A percentile compares a stretch with the other conserved stretches of the same genome.
Conservation (phyloP, 2,888 invertebrate species). For the Dasypolia templi region DNA sequence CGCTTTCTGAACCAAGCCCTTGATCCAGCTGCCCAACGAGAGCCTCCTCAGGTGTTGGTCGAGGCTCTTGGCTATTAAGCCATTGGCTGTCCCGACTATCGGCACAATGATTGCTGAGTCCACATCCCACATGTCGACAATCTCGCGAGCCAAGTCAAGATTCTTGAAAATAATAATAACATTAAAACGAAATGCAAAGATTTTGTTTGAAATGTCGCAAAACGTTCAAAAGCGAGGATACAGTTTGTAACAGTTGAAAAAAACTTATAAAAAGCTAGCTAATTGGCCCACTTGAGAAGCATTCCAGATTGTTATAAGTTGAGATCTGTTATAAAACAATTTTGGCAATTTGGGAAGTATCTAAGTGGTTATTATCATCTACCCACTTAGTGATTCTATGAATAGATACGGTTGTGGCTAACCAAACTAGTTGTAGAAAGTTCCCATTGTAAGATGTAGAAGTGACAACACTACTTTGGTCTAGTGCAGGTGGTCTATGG, state of each 20-base stretch:
- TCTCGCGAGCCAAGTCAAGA: too few species aligned
- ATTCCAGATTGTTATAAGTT: conserved; percentile 23
- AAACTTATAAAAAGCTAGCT: conserved; percentile 27
- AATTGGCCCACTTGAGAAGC: conserved; percentile 19
- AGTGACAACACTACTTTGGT: too few species aligned
- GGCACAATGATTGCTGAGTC: too few species aligned
- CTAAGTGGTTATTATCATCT: neutral
- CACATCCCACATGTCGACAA: too few species aligned
- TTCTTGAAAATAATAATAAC: neutral
- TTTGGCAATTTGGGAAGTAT: neutral
- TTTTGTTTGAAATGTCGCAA: neutral
- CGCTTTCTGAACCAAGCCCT: too few species aligned
- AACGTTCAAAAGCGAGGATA: conserved; percentile 22
- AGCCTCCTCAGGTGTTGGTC: too few species aligned
- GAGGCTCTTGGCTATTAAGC: too few species aligned
- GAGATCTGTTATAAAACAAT: conserved; percentile 21
- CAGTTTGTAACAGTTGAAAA: conserved; percentile 37
- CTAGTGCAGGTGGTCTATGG: too few species aligned
- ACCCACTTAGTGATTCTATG: neutral
- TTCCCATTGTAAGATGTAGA: too few species aligned
- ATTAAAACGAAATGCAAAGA: neutral
- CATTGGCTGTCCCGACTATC: too few species aligned
- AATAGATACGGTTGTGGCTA: conserved; percentile 1
- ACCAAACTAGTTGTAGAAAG: too few species aligned
- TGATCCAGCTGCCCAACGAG: too few species aligned